Base-by-base conservation (phyloP, 2,113 vertebrate species). In the Hypomesus transpacificus region DNA sequence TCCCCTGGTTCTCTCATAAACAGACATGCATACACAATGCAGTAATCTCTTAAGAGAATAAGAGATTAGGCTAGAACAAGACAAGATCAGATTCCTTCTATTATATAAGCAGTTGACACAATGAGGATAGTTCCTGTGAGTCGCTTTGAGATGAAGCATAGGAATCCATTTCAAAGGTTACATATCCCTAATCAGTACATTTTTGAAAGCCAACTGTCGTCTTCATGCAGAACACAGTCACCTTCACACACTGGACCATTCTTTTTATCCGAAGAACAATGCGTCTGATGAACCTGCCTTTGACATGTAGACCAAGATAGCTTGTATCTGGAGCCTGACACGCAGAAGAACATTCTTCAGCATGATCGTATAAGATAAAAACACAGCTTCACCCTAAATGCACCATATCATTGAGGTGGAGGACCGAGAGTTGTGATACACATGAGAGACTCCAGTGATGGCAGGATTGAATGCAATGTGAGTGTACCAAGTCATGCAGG, bases 401-500 rank as follows among this genome's bases (percentile, higher is more conserved):
- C 9, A 46, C 39, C 39, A 9, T 46, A 13, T 46, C 8, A 11
- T 46, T 46, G 39, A 46, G 39, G 39, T 13, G 39, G 39, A 46
- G 39, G 39, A 46, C 8, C 9, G 39, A n/a, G 28, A 13, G 21
- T 13, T 21, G 21, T 20, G 57, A 59, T 20, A 59, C 2, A 22
- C 21, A 59, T 11, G 21, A 59, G 39, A 46, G 39, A 46, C 5
- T 46, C 39, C 39, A 46, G 50, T n/a, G 73, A 84, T 80, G 75
- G 77, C 52, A 51, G 53, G 81, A 87, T 78, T 71, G 77, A 67
- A 53, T 14, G 16, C 56, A 28, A 31, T 77, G 77, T 52, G 22
- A 9, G 72, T 26, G 22, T 11, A 13, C 57, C 1, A 3, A 58
- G 57, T 20, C 31, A 63, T 63, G 61, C 28, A 17, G 17, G 59